Conservation (phyloP, 2,113 vertebrate genomes). For the Tenrec ecaudatus region DNA sequence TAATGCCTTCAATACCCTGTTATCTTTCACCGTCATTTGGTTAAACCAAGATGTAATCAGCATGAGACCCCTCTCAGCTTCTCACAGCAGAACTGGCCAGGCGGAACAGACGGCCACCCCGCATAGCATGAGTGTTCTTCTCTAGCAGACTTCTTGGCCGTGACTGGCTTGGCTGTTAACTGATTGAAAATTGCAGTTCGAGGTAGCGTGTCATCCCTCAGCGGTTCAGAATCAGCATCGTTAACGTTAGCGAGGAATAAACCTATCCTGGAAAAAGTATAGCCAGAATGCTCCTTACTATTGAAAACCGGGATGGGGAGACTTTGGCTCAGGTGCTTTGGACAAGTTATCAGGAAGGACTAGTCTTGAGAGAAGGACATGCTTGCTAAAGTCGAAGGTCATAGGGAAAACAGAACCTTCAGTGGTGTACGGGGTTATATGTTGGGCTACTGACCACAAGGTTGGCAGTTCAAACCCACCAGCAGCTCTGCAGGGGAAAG, state of each 20-base stretch:
- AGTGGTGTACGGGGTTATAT: too few relatives aligned
- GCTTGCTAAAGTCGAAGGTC: too few relatives aligned
- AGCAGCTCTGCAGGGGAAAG: too few relatives aligned
- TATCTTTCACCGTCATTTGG: background rate
- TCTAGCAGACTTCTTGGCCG: background rate
- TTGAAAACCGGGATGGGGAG: background rate
- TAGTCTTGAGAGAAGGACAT: too few relatives aligned
- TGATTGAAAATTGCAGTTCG: constrained; percentile 16
- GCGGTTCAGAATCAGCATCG: constrained; percentile 37
- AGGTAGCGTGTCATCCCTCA: constrained; percentile 14
- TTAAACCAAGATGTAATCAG: constrained; percentile 29
- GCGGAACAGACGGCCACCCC: constrained; percentile 56
- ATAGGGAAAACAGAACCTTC: background rate
- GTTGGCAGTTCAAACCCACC: too few relatives aligned
- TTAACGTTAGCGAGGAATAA: background rate
- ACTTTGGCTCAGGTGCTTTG: background rate
- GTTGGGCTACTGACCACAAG: too few relatives aligned
- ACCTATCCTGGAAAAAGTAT: background rate
- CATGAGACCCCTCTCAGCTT: background rate
- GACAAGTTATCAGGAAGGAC: background rate
- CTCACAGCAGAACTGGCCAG: constrained; percentile 38
- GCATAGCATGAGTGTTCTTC: background rate
- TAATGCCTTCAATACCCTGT: background rate
- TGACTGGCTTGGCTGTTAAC: background rate
- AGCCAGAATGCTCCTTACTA: background rate